phyloP scores from a whole-genome alignment of 2,888 invertebrate species.

The Acanthosepion pharaonis region DNA sequence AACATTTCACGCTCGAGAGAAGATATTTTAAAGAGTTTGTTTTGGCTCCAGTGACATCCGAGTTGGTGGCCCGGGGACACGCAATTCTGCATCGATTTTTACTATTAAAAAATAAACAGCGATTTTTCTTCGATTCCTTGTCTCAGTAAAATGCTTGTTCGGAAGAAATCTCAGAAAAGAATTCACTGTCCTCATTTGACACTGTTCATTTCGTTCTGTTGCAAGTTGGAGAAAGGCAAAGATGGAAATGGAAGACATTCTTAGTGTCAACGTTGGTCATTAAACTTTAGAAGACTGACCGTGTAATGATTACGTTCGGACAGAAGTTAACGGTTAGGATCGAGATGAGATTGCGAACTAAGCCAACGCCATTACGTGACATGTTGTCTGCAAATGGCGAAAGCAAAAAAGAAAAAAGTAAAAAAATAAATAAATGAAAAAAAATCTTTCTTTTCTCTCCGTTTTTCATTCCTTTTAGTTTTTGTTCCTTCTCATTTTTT shows the following conservation, averaged over 20 bases:
- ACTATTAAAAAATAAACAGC: neutral
- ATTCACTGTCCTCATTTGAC: neutral
- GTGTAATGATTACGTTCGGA: neutral
- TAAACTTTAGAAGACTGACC: neutral
- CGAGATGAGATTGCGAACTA: too few relatives aligned
- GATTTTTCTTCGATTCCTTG: neutral
- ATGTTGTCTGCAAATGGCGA: too few relatives aligned
- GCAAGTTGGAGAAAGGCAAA: neutral
- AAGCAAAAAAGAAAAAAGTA: too few relatives aligned
- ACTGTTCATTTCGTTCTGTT: neutral
- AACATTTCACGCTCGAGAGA: neutral
- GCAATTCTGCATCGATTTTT: neutral
- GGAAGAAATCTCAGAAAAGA: neutral
- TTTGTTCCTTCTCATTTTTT: too few relatives aligned
- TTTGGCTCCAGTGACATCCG: neutral
- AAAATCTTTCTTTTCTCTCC: too few relatives aligned
- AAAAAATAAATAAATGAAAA: too few relatives aligned
- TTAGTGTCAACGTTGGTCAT: neutral
- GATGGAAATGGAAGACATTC: too few relatives aligned
- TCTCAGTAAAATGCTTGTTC: neutral
- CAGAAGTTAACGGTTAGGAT: too few relatives aligned
- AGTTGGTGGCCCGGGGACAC: neutral
- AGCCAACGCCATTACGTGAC: too few relatives aligned
- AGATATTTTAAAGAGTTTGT: neutral
- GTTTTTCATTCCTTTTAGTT: too few relatives aligned